phyloP scores from a whole-genome alignment of 2,113 vertebrate genomes.

The Aegithalos caudatus region DNA sequence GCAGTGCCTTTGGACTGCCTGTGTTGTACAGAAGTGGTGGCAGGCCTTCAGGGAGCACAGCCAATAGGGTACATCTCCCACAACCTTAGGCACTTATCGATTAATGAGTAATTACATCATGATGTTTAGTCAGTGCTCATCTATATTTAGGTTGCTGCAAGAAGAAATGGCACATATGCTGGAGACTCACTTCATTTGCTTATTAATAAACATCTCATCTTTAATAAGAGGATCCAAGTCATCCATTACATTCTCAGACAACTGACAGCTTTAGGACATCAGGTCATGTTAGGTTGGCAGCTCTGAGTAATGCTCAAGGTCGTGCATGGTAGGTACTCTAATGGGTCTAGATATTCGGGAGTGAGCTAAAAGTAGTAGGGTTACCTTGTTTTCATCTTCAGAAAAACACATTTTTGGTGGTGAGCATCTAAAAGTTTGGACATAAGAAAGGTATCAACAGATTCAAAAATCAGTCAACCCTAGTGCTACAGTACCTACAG shows the following conservation, averaged over 20 bases:
- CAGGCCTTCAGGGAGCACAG: neutral
- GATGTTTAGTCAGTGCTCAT: neutral
- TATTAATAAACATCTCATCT: neutral
- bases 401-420: neutral
- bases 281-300: neutral
- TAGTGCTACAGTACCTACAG: fast-evolving
- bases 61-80: neutral
- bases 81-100: fast-evolving
- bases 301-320: neutral
- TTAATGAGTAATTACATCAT: neutral
- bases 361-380: neutral
- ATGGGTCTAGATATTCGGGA: neutral
- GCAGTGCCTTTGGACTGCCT: neutral
- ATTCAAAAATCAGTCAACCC: neutral
- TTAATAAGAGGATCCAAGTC: neutral
- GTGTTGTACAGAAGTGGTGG: neutral
- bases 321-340: neutral
- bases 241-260: neutral
- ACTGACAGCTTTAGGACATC: neutral
- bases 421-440: neutral
- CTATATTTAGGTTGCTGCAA: neutral
- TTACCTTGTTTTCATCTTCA: neutral
- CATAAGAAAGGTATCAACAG: neutral
- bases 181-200: neutral
- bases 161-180: neutral